Percentiles rank a stretch among this genome's conserved stretches.
These are phyloP conservation scores for Heliornis fulica DNA, from an alignment of 2,113 vertebrate genomes.

Conservation along the genomic window DNA sequence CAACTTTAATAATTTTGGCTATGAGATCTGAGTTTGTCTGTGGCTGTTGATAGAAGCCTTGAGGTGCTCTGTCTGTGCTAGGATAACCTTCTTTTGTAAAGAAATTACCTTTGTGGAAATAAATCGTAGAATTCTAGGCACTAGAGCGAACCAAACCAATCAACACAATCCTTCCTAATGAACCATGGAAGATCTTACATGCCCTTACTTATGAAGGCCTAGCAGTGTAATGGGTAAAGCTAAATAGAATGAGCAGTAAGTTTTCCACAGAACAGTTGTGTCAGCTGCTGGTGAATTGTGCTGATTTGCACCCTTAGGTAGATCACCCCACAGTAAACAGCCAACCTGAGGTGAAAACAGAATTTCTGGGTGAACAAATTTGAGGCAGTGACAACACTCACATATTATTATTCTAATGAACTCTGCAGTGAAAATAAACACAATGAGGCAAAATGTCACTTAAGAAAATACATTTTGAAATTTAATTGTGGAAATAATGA, in stretches of 20 bases:
- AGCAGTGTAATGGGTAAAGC: too few species aligned
- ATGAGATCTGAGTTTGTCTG: not conserved
- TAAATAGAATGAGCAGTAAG: not conserved
- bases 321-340: not conserved
- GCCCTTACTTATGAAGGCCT: not conserved
- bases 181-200: not conserved
- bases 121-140: fast-evolving
- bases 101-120: not conserved
- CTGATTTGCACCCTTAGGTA: not conserved
- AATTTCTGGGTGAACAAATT: not conserved
- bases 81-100: not conserved
- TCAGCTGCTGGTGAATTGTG: not conserved
- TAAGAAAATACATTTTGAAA: not conserved
- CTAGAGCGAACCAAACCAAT: not conserved
- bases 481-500: not conserved
- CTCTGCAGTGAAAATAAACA: not conserved
- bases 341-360: not conserved
- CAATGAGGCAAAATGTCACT: not conserved
- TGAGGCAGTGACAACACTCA: not conserved
- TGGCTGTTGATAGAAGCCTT: not conserved
- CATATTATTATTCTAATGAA: not conserved
- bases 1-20: not conserved
- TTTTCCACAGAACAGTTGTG: not conserved
- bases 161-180: not conserved
- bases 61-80: not conserved